Evolutionary conservation across 2,113 vertebrate genomes (phyloP).

Genomic region (Bolborhynchus lineola): DNA sequence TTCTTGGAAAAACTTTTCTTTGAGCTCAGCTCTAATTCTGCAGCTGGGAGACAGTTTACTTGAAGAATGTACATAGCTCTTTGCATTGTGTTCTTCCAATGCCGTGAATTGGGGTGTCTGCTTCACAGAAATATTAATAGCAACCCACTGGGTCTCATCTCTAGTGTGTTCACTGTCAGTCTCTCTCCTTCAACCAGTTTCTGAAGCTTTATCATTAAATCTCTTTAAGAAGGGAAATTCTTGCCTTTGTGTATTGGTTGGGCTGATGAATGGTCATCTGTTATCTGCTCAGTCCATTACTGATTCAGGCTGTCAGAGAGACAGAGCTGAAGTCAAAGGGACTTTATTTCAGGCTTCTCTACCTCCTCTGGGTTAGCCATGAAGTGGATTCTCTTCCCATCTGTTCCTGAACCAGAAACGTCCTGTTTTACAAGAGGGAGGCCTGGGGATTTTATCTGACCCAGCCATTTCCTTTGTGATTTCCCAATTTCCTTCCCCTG

Average conservation of each 20-base stretch:
- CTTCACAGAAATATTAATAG: not conserved
- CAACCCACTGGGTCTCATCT: not conserved
- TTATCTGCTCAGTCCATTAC: slow-evolving; percentile 1
- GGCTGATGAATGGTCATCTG: slow-evolving; percentile 43
- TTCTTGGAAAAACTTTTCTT: not conserved
- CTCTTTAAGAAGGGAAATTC: slow-evolving; percentile 39
- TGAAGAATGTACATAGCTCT: not conserved
- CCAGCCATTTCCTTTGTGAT: not conserved
- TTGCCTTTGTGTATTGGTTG: slow-evolving; percentile 42
- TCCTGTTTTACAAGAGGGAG: not conserved
- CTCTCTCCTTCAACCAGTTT: not conserved
- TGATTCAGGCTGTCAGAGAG: not conserved
- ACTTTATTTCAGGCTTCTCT: slow-evolving; percentile 11
- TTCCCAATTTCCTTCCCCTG: not conserved
- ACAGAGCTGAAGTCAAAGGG: slow-evolving; percentile 27
- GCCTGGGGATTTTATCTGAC: not conserved
- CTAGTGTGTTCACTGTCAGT: not conserved
- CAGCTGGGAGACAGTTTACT: not conserved
- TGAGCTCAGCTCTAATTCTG: not conserved
- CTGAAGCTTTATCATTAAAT: slow-evolving; percentile 37
- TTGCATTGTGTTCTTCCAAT: not conserved
- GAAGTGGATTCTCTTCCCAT: not conserved
- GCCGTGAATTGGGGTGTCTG: not conserved
- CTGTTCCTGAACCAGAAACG: not conserved
- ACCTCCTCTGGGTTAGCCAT: not conserved